Evolutionary conservation across 2,888 invertebrate species (phyloP).

Genomic region (Cryptocheilus praepositus): DNA sequence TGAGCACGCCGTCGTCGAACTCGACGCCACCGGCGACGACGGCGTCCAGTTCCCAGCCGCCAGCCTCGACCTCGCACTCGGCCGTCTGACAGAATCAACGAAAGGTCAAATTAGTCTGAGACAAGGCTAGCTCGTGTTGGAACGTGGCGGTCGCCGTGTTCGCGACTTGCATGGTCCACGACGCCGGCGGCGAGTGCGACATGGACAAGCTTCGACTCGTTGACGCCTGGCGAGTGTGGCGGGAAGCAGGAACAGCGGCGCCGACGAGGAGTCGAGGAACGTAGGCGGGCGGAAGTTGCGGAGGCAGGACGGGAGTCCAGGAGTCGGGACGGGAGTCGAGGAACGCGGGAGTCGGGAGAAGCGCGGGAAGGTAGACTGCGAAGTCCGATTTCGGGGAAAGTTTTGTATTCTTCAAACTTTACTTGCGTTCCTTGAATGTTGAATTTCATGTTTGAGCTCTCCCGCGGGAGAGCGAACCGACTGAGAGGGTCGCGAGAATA

Average conservation of each 20-base stretch:
- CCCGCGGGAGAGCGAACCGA: slow-evolving; percentile 35
- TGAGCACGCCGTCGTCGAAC: slow-evolving; percentile 75
- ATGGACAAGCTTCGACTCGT: too few relatives aligned
- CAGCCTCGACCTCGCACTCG: slow-evolving; percentile 61
- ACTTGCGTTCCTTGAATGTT: slow-evolving; percentile 36
- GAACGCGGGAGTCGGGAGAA: neutral
- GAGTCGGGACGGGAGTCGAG: too few relatives aligned
- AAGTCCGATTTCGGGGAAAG: slow-evolving; percentile 30
- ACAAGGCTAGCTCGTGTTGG: slow-evolving; percentile 42
- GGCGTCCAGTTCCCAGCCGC: slow-evolving; percentile 63
- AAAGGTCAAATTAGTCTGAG: slow-evolving; percentile 63
- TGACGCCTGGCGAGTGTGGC: too few relatives aligned
- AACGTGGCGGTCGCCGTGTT: slow-evolving; percentile 18
- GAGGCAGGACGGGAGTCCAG: too few relatives aligned
- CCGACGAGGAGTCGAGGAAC: too few relatives aligned
- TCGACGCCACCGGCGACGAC: slow-evolving; percentile 62
- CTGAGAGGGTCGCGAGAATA: slow-evolving; percentile 31
- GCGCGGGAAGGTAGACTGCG: too few relatives aligned
- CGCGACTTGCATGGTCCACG: neutral
- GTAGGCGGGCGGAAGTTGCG: too few relatives aligned
- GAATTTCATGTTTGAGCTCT: slow-evolving; percentile 40
- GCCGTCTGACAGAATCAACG: slow-evolving; percentile 69
- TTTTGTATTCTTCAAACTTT: slow-evolving; percentile 35
- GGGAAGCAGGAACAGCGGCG: too few relatives aligned
- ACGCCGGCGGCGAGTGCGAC: too few relatives aligned